Evolutionary conservation across 2,888 invertebrate genomes (phyloP).

Genomic region (Pseudococcus jackbeardsleyi): DNA sequence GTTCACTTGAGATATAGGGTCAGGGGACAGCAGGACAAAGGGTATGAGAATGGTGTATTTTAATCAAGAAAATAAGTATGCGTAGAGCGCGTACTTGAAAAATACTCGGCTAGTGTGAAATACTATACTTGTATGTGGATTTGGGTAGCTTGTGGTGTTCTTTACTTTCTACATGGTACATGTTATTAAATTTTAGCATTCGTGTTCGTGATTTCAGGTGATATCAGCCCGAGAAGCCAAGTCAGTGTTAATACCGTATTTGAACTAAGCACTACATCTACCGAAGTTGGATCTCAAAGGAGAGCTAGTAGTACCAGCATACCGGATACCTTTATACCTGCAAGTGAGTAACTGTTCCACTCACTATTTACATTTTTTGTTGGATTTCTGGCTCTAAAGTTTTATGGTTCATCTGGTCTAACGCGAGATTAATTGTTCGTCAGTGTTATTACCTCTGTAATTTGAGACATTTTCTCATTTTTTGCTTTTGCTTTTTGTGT

Average conservation of each 20-base stretch:
- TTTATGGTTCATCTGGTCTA: no score
- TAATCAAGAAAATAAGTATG: no score
- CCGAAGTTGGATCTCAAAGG: conserved; percentile 26
- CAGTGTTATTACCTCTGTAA: no score
- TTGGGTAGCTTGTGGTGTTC: background rate
- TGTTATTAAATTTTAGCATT: background rate
- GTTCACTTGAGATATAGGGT: background rate
- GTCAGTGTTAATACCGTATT: conserved; percentile 66
- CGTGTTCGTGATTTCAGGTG: conserved; percentile 65
- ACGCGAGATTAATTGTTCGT: no score
- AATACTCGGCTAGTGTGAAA: no score
- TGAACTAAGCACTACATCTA: conserved; percentile 19
- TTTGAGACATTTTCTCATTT: no score
- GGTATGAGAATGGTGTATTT: no score
- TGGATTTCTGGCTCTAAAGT: no score
- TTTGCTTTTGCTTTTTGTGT: no score
- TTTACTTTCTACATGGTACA: background rate
- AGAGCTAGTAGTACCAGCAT: conserved; percentile 53
- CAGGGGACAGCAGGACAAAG: background rate
- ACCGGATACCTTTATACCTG: conserved; percentile 57
- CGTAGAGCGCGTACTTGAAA: no score
- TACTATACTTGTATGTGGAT: no score
- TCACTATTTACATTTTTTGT: no score
- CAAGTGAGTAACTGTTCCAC: conserved; percentile 42
- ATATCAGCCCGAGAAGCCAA: conserved; percentile 67